phyloP scores from a whole-genome alignment of 1,140 invertebrate species.

The Aradophagus sp. region DNA sequence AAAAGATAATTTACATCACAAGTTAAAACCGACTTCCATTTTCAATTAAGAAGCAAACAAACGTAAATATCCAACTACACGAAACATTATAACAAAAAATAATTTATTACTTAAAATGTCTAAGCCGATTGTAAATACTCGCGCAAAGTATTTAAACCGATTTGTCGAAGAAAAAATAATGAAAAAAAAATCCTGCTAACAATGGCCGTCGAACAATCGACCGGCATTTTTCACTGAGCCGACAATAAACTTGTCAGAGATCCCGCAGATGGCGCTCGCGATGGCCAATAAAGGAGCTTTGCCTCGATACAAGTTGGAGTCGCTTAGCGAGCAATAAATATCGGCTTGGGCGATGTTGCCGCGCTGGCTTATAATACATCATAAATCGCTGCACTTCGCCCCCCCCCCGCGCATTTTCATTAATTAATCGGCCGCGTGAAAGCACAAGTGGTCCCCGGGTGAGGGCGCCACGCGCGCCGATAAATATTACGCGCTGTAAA shows the following conservation, averaged over 20 bases:
- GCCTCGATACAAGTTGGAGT: constrained; percentile 25
- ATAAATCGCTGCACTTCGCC: constrained; percentile 43
- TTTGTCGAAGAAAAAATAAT: too few relatives aligned
- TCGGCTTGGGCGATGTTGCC: constrained; percentile 20
- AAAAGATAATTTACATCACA: too few relatives aligned
- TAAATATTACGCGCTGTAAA: constrained; percentile 32
- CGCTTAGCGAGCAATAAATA: constrained; percentile 40
- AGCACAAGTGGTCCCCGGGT: constrained; percentile 35
- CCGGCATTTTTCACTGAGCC: background rate
- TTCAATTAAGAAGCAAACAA: too few relatives aligned
- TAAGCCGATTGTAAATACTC: too few relatives aligned
- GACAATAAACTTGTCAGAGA: constrained; percentile 7
- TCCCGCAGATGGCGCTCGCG: constrained; percentile 11
- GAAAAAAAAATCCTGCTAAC: too few relatives aligned
- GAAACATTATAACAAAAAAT: too few relatives aligned
- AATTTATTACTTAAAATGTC: too few relatives aligned
- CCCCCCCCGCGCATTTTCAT: constrained; percentile 35
- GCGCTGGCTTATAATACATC: constrained; percentile 36
- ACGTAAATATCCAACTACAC: too few relatives aligned
- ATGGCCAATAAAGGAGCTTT: constrained; percentile 32
- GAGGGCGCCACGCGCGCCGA: constrained; percentile 13
- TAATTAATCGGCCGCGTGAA: constrained; percentile 47
- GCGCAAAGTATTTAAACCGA: too few relatives aligned
- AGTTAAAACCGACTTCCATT: too few relatives aligned
- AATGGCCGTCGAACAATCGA: too few relatives aligned